Conservation (phyloP, 2,888 invertebrate species). For the Myopa tessellatipennis region DNA sequence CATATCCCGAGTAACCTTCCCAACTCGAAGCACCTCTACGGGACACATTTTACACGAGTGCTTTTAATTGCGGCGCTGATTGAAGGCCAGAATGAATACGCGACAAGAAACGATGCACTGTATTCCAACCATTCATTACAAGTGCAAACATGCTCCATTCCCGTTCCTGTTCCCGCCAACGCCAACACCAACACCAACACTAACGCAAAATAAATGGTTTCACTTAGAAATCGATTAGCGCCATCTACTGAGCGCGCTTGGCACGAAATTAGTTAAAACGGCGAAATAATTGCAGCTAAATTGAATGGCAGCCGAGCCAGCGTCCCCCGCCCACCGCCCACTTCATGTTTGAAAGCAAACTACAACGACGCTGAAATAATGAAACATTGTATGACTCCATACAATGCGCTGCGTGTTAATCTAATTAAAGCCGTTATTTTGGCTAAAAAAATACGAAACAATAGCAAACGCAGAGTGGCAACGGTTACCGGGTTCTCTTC, state of each 20-base stretch:
- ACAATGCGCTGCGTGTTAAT: constrained; percentile 22
- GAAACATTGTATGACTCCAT: not conserved
- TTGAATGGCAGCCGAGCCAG: constrained; percentile 30
- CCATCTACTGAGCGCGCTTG: constrained; percentile 14
- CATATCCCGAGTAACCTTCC: too few species aligned
- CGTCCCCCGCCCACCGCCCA: not conserved
- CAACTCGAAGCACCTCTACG: too few species aligned
- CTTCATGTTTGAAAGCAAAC: not conserved
- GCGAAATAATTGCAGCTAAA: constrained; percentile 38
- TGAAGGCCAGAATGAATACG: too few species aligned
- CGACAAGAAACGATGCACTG: too few species aligned
- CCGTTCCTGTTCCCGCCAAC: too few species aligned
- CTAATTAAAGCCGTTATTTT: constrained; percentile 34
- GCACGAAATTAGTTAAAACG: constrained; percentile 34
- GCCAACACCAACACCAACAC: not conserved
- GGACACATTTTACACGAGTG: too few species aligned
- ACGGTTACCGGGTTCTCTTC: too few species aligned
- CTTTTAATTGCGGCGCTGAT: too few species aligned
- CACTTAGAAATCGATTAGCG: constrained; percentile 39
- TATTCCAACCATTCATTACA: too few species aligned
- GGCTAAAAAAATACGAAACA: not conserved
- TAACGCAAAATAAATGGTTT: constrained; percentile 17
- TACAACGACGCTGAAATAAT: not conserved
- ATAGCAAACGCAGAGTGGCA: not conserved
- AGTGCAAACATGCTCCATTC: too few species aligned